Evolutionary conservation across 2,888 invertebrate species (phyloP), one percentile per base, ranked within the genome.

Genomic region (Willowsia nigromaculata): DNA sequence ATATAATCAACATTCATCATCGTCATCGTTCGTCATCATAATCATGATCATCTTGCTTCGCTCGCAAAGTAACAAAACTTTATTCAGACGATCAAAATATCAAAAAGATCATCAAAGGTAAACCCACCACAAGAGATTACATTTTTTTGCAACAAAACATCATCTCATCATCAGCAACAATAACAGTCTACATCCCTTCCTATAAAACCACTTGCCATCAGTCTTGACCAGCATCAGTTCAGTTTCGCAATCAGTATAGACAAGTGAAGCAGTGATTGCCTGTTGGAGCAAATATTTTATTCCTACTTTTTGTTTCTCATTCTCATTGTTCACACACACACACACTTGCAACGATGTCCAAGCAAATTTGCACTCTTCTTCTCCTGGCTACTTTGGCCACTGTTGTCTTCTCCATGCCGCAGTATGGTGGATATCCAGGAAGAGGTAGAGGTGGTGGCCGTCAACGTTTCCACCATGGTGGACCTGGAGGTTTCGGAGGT

Each of bases 141-240:
- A 15, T 11, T 71, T 56, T 71, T 74, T 68, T 68, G 33, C 53
- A n/a, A 85, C 22, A 56, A 7, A 40, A 40, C 71, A 71, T 71
- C 71, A 47, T 22, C 71, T 27, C 71, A 71, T 71, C 71, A 47
- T 22, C 71, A 37, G 6, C 85, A 37, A 74, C 62, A 74, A 71
- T 27, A 84, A 53, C 65, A 62, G 59, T 80, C 53, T 80, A 27
- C 43, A 47, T 30, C 84, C 53, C 78, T 83, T 89, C 89, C 65
- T 89, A 89, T 89, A 89, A 89, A 89, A 89, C 84, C 89, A 89
- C 80, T 89, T 65, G 68, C 40, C 80, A 56, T 37, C 15, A 9
- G 27, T n/a, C 9, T 53, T 47, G 25, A 37, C 40, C 78, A 76
- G 65, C 81, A 81, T 65, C 71, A 85, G 84, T 84, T 83, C 76